Evolutionary conservation across 1,140 invertebrate species (phyloP).

Genomic region (Euura saliciscinereae): DNA sequence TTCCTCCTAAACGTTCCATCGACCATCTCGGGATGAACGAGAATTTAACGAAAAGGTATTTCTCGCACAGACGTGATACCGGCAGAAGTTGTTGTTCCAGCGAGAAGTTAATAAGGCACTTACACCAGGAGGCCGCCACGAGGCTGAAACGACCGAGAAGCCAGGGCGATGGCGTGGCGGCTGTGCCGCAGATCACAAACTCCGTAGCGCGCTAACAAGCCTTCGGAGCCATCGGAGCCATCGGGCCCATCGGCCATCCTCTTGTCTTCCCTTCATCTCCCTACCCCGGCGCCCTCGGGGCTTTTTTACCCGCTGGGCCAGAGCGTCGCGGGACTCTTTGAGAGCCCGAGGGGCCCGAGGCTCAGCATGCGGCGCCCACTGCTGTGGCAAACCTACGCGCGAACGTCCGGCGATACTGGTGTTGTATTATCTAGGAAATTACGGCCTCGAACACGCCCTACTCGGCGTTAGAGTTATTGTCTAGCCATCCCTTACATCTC

Average conservation of each 20-base stretch:
- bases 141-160: slow-evolving; percentile 18
- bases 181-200: slow-evolving; percentile 22
- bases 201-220: slow-evolving; percentile 25
- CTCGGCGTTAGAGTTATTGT: background rate
- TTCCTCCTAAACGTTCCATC: no score
- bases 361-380: background rate
- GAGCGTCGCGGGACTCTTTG: slow-evolving; percentile 11
- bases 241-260: slow-evolving; percentile 2
- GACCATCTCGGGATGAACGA: no score
- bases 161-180: slow-evolving; percentile 16
- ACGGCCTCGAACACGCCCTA: background rate
- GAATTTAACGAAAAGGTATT: no score
- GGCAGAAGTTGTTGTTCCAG: background rate
- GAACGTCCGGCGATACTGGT: background rate
- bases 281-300: background rate
- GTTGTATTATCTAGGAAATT: slow-evolving; percentile 5
- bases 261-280: background rate
- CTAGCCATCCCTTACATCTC: background rate
- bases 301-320: slow-evolving; percentile 10
- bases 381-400: no score
- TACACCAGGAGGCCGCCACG: slow-evolving; percentile 8
- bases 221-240: slow-evolving; percentile 4
- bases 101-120: slow-evolving; percentile 8
- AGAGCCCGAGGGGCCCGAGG: background rate
- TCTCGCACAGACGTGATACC: background rate